These are phyloP conservation scores for Brienomyrus longianalis DNA, from an alignment of 2,113 vertebrate genomes.

Conservation along the genomic window DNA sequence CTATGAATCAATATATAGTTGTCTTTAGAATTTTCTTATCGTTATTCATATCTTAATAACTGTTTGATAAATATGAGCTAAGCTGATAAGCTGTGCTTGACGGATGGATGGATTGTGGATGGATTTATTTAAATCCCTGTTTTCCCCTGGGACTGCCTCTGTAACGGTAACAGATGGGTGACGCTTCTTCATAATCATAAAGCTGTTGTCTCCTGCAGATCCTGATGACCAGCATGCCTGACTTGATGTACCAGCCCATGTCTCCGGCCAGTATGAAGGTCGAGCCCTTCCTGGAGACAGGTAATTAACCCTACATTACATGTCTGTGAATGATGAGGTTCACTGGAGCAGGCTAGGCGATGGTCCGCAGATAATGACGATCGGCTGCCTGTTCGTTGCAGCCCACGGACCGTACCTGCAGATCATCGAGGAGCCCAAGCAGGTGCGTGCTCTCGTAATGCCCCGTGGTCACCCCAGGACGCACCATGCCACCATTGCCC, in stretches of 20 bases:
- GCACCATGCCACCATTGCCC: background rate
- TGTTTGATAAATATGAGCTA: background rate
- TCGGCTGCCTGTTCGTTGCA: slow-evolving; percentile 43
- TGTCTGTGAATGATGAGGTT: background rate
- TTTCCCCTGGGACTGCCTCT: background rate
- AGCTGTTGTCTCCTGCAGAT: slow-evolving; percentile 28
- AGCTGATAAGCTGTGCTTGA: background rate
- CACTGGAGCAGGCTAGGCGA: background rate
- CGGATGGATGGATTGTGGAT: background rate
- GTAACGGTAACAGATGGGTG: background rate
- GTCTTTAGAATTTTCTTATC: no score
- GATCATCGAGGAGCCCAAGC: slow-evolving; percentile 92
- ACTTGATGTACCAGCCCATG: slow-evolving; percentile 49
- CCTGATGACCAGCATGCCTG: slow-evolving; percentile 35
- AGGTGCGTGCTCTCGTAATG: slow-evolving; percentile 59
- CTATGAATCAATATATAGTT: background rate
- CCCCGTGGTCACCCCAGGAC: background rate
- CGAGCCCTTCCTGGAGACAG: slow-evolving; percentile 62
- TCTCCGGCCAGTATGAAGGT: slow-evolving; percentile 58
- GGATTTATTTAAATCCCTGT: background rate
- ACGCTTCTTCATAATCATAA: background rate
- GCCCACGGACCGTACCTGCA: slow-evolving; percentile 83
- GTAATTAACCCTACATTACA: slow-evolving; percentile 28
- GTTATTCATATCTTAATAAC: no score
- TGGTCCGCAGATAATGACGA: background rate